Evolutionary conservation across 2,888 invertebrate genomes (phyloP).

Genomic region (Maniola hyperantus): DNA sequence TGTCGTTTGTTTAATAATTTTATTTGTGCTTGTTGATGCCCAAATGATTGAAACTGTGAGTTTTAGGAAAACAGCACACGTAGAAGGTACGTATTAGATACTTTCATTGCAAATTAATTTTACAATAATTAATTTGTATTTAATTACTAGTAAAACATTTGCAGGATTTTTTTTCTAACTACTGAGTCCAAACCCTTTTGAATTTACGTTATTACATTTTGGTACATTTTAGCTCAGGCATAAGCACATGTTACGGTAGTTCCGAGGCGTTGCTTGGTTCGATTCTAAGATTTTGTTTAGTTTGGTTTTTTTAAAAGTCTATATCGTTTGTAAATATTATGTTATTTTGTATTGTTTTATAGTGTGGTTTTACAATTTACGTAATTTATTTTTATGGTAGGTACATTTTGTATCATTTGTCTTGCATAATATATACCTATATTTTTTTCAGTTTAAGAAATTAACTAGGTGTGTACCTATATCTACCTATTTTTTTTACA

Average conservation of each 20-base stretch:
- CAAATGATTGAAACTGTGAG: background rate
- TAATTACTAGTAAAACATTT: background rate
- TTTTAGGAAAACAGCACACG: constrained; percentile 14
- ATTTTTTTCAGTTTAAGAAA: no score
- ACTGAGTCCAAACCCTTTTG: background rate
- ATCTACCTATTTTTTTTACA: background rate
- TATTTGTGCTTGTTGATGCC: background rate
- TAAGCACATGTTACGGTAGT: constrained; percentile 28
- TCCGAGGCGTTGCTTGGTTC: constrained; percentile 36
- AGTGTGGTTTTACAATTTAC: constrained; percentile 26
- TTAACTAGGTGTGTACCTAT: no score
- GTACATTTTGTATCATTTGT: background rate
- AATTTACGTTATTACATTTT: background rate
- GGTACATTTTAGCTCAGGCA: constrained; percentile 24
- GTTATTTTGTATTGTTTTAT: background rate
- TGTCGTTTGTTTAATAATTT: constrained; percentile 9
- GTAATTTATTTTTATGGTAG: constrained; percentile 16
- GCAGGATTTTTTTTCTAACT: background rate
- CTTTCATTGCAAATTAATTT: background rate
- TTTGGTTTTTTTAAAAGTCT: background rate
- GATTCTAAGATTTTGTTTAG: constrained; percentile 9
- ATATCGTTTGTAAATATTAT: background rate
- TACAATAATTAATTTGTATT: background rate
- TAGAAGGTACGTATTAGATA: constrained; percentile 28
- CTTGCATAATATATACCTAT: background rate